Conservation (phyloP, 2,797 vertebrate genomes). For the Poecilia gillii region DNA sequence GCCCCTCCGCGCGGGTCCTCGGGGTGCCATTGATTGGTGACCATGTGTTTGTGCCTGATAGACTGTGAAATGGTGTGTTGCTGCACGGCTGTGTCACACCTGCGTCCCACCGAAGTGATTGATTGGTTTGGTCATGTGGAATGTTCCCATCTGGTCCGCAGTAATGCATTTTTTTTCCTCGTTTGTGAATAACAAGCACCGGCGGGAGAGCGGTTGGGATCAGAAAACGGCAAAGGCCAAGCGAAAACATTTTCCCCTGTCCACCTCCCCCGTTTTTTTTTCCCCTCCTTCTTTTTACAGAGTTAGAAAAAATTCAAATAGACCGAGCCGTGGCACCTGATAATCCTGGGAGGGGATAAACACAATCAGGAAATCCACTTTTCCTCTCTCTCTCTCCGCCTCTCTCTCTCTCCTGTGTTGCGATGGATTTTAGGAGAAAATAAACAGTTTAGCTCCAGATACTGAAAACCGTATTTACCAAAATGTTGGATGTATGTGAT, state of each 20-base stretch:
- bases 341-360: constrained; percentile 64
- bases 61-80: constrained; percentile 99
- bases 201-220: constrained; percentile 85
- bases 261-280: constrained; percentile 45
- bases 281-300: constrained; percentile 51
- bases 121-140: constrained; percentile 99
- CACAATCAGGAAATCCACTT: constrained; percentile 67
- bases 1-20: constrained; percentile 88
- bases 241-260: constrained; percentile 74
- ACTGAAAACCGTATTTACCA: constrained; percentile 35
- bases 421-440: constrained; percentile 47
- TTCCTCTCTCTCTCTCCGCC: constrained; percentile 21
- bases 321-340: constrained; percentile 62
- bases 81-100: constrained; percentile 99
- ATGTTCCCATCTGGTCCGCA: constrained; percentile 99
- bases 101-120: constrained; percentile 99
- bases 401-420: constrained; percentile 15
- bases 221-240: constrained; percentile 82
- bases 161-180: constrained; percentile 90
- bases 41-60: constrained; percentile 99
- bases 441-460: constrained; percentile 43
- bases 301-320: constrained; percentile 71
- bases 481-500: constrained; percentile 60
- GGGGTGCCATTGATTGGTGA: constrained; percentile 99
- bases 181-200: constrained; percentile 85